Evolutionary conservation across 2,113 vertebrate genomes (phyloP).

Genomic region (Gymnarchus niloticus): DNA sequence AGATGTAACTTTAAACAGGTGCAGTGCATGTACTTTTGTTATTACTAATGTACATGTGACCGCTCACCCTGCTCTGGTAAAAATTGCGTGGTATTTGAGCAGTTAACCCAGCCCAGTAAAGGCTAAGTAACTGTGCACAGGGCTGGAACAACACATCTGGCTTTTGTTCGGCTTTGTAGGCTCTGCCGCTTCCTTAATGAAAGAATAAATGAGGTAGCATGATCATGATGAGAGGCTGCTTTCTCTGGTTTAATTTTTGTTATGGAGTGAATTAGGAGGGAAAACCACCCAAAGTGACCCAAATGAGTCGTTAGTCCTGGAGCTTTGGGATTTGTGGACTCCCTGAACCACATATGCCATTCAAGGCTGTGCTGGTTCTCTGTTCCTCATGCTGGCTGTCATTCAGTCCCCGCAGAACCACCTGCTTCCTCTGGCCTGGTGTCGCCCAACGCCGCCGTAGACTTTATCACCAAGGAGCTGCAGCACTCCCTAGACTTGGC

Average conservation of each 20-base stretch:
- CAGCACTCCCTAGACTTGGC: slow-evolving; percentile 94
- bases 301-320: too few species aligned
- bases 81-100: background rate
- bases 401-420: slow-evolving; percentile 60
- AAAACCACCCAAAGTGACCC: background rate
- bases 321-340: too few species aligned
- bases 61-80: background rate
- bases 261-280: background rate
- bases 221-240: background rate
- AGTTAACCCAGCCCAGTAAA: background rate
- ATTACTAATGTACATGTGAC: background rate
- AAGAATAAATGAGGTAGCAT: background rate
- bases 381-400: background rate
- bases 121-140: background rate
- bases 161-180: background rate
- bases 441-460: slow-evolving; percentile 70
- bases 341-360: slow-evolving; percentile 2
- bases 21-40: background rate
- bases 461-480: slow-evolving; percentile 77
- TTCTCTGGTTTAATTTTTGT: background rate
- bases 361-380: background rate
- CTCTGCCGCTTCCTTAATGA: background rate
- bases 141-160: background rate
- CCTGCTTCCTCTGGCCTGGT: slow-evolving; percentile 71
- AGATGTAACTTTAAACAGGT: too few species aligned